Percentiles rank a stretch among this genome's conserved stretches.
phyloP scores from a whole-genome alignment of 2,888 invertebrate species.

The Drosophila nr. perissopoda region DNA sequence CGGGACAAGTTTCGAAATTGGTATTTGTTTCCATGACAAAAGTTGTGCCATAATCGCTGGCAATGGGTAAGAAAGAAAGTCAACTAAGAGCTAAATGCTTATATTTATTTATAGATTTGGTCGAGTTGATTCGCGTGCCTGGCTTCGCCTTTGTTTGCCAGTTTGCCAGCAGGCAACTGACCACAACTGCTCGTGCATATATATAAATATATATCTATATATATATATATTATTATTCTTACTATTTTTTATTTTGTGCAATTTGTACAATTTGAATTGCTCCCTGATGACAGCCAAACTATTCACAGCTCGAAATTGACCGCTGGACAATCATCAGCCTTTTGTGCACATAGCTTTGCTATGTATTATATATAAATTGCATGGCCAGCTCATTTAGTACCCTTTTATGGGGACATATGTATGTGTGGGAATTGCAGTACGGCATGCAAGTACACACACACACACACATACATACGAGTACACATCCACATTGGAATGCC shows the following conservation, averaged over 20 bases:
- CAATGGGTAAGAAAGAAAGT: constrained; percentile 32
- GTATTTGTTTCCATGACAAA: constrained; percentile 66
- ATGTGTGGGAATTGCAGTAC: constrained; percentile 12
- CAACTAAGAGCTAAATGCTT: constrained; percentile 42
- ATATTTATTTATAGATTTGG: constrained; percentile 59
- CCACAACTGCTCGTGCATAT: background rate
- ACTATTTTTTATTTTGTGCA: background rate
- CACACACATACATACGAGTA: background rate
- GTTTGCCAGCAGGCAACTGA: background rate
- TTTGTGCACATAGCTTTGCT: background rate
- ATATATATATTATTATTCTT: background rate
- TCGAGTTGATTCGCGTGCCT: constrained; percentile 22
- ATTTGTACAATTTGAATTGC: constrained; percentile 3
- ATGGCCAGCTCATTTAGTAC: constrained; percentile 2
- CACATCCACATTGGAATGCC: constrained; percentile 16
- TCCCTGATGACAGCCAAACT: constrained; percentile 10
- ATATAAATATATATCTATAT: too few relatives aligned
- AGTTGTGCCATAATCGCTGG: constrained; percentile 58
- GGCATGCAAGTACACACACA: background rate
- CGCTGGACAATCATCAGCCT: constrained; percentile 7
- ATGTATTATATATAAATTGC: constrained; percentile 9
- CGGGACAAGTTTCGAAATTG: constrained; percentile 45
- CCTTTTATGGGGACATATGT: constrained; percentile 1
- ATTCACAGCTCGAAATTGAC: constrained; percentile 14
- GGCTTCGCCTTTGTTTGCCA: background rate